Evolutionary conservation across 2,113 vertebrate species (phyloP), one percentile per base, ranked within the genome.

Genomic region (Gulo gulo): DNA sequence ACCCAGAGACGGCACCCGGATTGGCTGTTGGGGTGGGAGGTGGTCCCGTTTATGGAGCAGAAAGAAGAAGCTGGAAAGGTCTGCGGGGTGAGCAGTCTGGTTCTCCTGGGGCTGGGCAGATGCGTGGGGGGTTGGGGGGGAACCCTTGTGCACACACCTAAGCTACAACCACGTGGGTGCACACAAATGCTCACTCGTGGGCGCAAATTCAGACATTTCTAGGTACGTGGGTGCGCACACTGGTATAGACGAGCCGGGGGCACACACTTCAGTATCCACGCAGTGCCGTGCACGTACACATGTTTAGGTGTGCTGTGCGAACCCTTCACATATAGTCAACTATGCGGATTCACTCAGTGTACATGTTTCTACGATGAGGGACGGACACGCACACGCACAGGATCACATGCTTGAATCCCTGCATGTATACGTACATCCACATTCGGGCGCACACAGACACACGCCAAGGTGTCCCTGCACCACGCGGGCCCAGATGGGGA

Each of bases 251-350:
- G 31, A 36, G 31, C 6, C 14, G 34, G 26, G 63, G 18, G 79
- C 29, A 26, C 9, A 34, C 16, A 31, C 57, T 9, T 16, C 5
- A 83, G 50, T 15, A 21, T 11, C 36, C 39, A 1, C 4, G 26
- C 6, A 1, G 24, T 14, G 10, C 12, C 11, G 1, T 2, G 2
- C 21, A 9, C 1, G 0, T 57, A 15, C 8, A 42, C 16, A 10
- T 8, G 1, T 2, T 20, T n/a, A 23, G 34, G 59, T 2, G 2
- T 4, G 1, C 31, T 47, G 47, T 18, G 34, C n/a, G 34, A 31
- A 50, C 47, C 31, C 67, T 36, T 45, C 42, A 74, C 18, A 10
- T 82, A 16, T 0, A 69, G 39, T 42, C 42, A 5, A 14, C 29
- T 7, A 4, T 1, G 26, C 26, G n/a, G 1, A 39, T 61, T 80